Base-by-base conservation (phyloP, 2,797 vertebrate species). In the Tympanoctomys barrerae region DNA sequence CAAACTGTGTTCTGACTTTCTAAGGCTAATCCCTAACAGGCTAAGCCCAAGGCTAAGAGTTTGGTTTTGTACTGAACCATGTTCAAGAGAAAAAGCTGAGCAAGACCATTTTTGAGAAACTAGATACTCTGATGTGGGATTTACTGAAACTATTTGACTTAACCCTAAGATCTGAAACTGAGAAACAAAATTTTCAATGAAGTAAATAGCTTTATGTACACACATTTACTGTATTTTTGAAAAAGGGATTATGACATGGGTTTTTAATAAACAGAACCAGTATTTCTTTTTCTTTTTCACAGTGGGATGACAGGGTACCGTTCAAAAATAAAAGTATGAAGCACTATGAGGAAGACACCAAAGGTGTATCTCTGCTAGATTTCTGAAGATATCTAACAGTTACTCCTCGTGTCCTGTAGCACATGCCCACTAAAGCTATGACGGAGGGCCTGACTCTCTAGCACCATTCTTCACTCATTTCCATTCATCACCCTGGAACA, bases 51-150 rank as follows among this genome's bases (percentile, higher is more conserved):
- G n/a, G n/a, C 39, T 36, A 13, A 89, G 42, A 36, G 11, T 36
- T 79, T 94, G 84, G 71, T 36, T 89, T 84, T 77, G 61, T 71
- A 84, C 90, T 90, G 84, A 91, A 91, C 39, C 57, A 36, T 33
- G 4, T 68, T 77, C 46, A 54, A 7, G 7, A 87, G 68, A 64
- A 70, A 16, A 90, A 16, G 4, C 3, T 80, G 49, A 91, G 39
- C 52, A 54, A 54, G 26, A 66, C 22, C 16, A 18, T 87, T 77
- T 85, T n/a, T 83, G 57, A 93, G 36, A 86, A 49, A 59, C 73
- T 62, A 57, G 16, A 71, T 39, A 91, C 18, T 46, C 84, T 79
- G 42, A 22, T 66, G 57, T n/a, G 26, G 75, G 14, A 36, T 94
- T 93, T 73, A 85, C 52, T 46, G 83, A 89, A 93, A 83, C 5